Percentiles rank a stretch among this genome's conserved stretches.
These are phyloP conservation scores for Coelinius sp. DNA, from an alignment of 2,888 invertebrate species.

Conservation along the genomic window DNA sequence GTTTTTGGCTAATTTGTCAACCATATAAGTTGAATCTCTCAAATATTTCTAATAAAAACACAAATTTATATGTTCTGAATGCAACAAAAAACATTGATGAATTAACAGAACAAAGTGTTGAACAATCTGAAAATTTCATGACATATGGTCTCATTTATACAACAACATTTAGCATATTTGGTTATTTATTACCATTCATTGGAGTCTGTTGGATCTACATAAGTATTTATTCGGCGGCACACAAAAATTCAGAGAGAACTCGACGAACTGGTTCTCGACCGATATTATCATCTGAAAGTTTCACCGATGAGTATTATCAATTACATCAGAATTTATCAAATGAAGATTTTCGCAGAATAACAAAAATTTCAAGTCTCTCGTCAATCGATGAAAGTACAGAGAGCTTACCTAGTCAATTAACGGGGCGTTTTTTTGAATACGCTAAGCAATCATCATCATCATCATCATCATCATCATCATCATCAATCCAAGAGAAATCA, in stretches of 20 bases:
- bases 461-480: too few species aligned
- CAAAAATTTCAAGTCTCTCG: conserved; percentile 67
- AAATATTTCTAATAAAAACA: not conserved
- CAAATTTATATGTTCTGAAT: conserved; percentile 28
- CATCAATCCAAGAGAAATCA: conserved; percentile 40
- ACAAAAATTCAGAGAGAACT: conserved; percentile 79
- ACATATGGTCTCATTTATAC: conserved; percentile 71
- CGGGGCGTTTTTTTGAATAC: conserved; percentile 49
- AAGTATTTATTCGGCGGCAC: conserved; percentile 83
- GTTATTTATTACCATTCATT: conserved; percentile 74
- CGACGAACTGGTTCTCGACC: conserved; percentile 68
- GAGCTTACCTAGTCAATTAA: conserved; percentile 56
- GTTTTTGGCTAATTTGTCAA: conserved; percentile 70
- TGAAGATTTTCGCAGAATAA: conserved; percentile 62
- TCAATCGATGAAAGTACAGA: conserved; percentile 68
- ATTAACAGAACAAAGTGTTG: not conserved
- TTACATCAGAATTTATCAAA: conserved; percentile 50
- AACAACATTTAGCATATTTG: conserved; percentile 69
- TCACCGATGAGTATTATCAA: conserved; percentile 62
- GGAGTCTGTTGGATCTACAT: conserved; percentile 82
- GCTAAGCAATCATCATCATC: conserved; percentile 40
- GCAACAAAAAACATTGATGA: not conserved
- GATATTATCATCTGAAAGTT: conserved; percentile 62
- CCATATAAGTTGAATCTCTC: not conserved
- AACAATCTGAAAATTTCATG: conserved; percentile 39